These are phyloP conservation scores for Myotis planiceps DNA, from an alignment of 2,797 vertebrate species.

Conservation along the genomic window DNA sequence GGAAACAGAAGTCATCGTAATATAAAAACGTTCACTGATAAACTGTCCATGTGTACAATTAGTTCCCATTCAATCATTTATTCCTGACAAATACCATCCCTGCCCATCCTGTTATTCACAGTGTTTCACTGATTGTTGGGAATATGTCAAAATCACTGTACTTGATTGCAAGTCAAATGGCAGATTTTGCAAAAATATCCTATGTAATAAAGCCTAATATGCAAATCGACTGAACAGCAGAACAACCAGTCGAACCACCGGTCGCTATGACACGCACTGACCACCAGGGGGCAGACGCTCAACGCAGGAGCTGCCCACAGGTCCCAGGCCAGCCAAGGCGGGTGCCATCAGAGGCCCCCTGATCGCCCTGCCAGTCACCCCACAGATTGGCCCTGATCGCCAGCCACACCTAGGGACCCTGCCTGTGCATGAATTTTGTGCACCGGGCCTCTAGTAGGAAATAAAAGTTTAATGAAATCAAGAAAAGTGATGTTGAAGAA, in stretches of 20 bases:
- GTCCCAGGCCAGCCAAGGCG: no score
- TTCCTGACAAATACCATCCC: conserved; percentile 4
- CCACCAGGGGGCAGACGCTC: no score
- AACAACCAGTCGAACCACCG: no score
- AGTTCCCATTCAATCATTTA: conserved; percentile 40
- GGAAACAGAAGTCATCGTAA: conserved; percentile 30
- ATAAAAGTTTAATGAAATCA: conserved; percentile 52
- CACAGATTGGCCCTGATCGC: no score
- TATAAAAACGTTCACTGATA: conserved; percentile 44
- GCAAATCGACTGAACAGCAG: no score
- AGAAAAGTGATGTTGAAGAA: conserved; percentile 35
- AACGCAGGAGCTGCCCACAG: no score
- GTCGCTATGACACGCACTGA: no score
- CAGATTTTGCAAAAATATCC: conserved; percentile 44
- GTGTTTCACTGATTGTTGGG: conserved; percentile 11
- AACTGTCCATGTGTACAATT: conserved; percentile 61
- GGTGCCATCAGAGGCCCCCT: no score
- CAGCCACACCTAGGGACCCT: no score
- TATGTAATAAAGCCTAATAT: no score
- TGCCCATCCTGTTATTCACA: conserved; percentile 35
- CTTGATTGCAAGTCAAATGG: conserved; percentile 49
- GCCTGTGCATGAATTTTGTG: no score
- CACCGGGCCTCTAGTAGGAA: background rate
- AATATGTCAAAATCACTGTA: conserved; percentile 57
- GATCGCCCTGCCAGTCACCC: no score